Evolutionary conservation across 2,888 invertebrate species (phyloP).

Genomic region (Rotaria macrura): DNA sequence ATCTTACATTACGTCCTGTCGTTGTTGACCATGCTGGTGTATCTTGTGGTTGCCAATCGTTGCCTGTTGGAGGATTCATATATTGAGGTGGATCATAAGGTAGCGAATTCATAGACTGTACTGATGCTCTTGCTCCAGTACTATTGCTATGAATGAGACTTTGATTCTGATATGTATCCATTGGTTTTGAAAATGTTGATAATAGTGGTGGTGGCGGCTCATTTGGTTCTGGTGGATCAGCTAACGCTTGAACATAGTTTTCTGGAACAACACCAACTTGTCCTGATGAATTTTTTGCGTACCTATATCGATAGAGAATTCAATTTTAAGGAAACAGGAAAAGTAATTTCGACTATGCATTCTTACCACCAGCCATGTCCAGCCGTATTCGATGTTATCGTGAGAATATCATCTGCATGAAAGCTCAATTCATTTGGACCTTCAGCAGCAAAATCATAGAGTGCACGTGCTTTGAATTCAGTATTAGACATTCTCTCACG

Average conservation of each 20-base stretch:
- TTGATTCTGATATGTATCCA: not conserved
- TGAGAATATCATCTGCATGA: not conserved
- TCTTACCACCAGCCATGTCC: conserved; percentile 6
- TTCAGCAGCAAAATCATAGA: not conserved
- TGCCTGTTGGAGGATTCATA: not conserved
- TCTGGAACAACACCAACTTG: not conserved
- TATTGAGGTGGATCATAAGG: not conserved
- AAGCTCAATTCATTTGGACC: not conserved
- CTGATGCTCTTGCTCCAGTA: not conserved
- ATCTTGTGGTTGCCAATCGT: not conserved
- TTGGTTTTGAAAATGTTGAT: not conserved
- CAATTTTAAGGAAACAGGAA: not conserved
- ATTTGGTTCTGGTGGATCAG: not conserved
- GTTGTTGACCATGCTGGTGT: not conserved
- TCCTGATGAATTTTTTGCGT: not conserved
- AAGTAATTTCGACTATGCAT: not conserved
- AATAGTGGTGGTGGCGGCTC: not conserved
- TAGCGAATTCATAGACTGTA: not conserved
- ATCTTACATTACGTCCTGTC: not conserved
- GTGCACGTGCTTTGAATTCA: conserved; percentile 18
- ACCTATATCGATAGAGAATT: not conserved
- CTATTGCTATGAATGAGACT: not conserved
- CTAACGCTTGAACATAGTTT: not conserved
- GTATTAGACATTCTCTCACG: conserved; percentile 6
- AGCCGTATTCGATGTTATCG: not conserved